Evolutionary conservation across 2,113 vertebrate species (phyloP), one percentile per base, ranked within the genome.

Genomic region (Chlamydotis undulata): DNA sequence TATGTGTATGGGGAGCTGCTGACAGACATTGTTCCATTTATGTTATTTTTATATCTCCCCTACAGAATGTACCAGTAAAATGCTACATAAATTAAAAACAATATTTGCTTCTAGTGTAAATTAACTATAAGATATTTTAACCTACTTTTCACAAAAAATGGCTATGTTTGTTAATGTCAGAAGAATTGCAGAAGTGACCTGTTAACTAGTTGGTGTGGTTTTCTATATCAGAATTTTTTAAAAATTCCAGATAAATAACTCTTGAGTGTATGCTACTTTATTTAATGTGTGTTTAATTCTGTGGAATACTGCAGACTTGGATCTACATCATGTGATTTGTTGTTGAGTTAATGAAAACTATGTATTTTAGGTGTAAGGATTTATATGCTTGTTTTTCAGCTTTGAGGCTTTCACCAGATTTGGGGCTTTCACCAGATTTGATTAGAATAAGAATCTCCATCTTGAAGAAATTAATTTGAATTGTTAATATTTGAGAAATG

Each of bases 211-310:
- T n/a, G 37, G 19, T 87, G 7, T 78, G 22, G 14, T 70, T 89
- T 67, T 8, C 69, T 80, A 0, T 33, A 13, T 82, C 10, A 61
- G n/a, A 90, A 50, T 84, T 90, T 89, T 7, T 0, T 7, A 33
- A 37, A 76, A 79, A 19, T 50, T 10, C 1, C 29, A 74, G 52
- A 18, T 60, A 25, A 75, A 49, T 63, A 77, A 41, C 21, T 57
- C 1, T 1, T 0, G 49, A 29, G 26, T 43, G 16, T 19, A 4
- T 0, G 3, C 33, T 91, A 22, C 14, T 70, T 64, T 80, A 57
- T 83, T 82, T 83, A 77, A n/a, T 41, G 6, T 10, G 6, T 59
- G 15, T 87, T 87, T 55, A 70, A 45, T 76, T 73, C 14, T 70
- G 18, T 4, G 4, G 15, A 52, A 56, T 50, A 43, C 12, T 61